Percentiles rank a stretch among this genome's conserved stretches.
Evolutionary conservation across 2,797 vertebrate species (phyloP).

Genomic region (Acanthurus tractus): DNA sequence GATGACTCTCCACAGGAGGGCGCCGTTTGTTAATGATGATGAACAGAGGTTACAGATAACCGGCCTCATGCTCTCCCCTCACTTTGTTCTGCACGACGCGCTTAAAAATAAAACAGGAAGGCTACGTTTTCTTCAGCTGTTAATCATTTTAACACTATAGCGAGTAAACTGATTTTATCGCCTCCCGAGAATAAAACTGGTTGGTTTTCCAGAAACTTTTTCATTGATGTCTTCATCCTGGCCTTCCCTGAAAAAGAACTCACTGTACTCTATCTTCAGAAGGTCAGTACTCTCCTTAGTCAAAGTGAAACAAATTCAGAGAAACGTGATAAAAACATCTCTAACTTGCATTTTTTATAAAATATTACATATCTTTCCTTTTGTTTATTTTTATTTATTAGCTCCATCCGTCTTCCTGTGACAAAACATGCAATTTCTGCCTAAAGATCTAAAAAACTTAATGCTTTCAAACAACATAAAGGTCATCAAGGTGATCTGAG

Average conservation of each 20-base stretch:
- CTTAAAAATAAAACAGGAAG: neutral
- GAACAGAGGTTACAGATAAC: neutral
- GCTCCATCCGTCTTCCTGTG: neutral
- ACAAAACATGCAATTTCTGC: neutral
- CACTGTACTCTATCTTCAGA: neutral
- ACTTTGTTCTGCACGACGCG: no score
- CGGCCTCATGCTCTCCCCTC: neutral
- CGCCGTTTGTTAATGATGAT: slow-evolving; percentile 4
- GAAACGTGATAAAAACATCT: no score
- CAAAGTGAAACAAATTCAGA: neutral
- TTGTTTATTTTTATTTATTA: neutral
- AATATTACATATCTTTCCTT: no score
- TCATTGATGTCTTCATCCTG: no score
- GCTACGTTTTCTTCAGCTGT: no score
- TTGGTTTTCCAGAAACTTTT: no score
- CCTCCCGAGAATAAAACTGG: no score
- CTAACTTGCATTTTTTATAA: no score
- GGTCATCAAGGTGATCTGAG: neutral
- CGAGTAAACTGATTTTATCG: no score
- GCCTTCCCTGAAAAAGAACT: neutral
- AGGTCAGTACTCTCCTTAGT: no score
- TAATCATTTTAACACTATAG: no score
- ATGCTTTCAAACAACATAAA: neutral
- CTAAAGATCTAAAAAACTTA: neutral
- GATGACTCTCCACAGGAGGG: slow-evolving; percentile 36